A percentile compares a stretch with the other conserved stretches of the same genome.
Conservation (phyloP, 1,140 invertebrate species). For the Drosophila cardini region DNA sequence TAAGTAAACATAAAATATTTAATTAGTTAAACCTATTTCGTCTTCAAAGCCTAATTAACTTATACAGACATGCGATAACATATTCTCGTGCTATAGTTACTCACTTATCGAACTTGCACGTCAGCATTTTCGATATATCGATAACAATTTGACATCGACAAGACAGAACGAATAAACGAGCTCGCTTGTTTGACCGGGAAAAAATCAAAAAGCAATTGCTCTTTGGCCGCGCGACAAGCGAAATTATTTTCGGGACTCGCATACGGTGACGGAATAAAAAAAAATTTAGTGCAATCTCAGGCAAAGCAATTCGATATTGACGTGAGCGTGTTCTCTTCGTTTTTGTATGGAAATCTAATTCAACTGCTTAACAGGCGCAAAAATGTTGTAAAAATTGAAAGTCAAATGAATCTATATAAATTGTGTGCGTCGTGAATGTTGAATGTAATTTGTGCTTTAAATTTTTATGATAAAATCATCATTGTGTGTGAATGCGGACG, state of each 20-base stretch:
- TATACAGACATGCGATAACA: no score
- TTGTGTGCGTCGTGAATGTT: conserved; percentile 45
- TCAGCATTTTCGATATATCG: conserved; percentile 5
- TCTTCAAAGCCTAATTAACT: no score
- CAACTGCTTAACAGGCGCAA: conserved; percentile 28
- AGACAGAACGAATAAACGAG: conserved; percentile 19
- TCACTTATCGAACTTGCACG: background rate
- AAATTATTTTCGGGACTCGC: conserved; percentile 26
- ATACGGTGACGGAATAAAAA: conserved; percentile 35
- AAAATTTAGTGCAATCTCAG: conserved; percentile 32
- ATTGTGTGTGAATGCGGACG: conserved; percentile 47
- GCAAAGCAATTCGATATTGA: conserved; percentile 24
- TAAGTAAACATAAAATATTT: no score
- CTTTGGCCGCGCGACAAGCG: conserved; percentile 21
- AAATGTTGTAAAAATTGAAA: conserved; percentile 54
- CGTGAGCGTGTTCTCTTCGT: background rate
- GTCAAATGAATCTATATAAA: conserved; percentile 56
- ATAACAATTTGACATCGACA: background rate
- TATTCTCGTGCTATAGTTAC: background rate
- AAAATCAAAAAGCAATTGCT: conserved; percentile 56
- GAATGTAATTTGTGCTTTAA: conserved; percentile 49
- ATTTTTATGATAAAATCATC: conserved; percentile 61
- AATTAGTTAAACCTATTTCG: no score
- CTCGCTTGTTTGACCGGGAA: conserved; percentile 62
- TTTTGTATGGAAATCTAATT: conserved; percentile 43